Conservation (phyloP, 37 sponge, comb jelly and placozoan species). For the Axinella damicornis region DNA sequence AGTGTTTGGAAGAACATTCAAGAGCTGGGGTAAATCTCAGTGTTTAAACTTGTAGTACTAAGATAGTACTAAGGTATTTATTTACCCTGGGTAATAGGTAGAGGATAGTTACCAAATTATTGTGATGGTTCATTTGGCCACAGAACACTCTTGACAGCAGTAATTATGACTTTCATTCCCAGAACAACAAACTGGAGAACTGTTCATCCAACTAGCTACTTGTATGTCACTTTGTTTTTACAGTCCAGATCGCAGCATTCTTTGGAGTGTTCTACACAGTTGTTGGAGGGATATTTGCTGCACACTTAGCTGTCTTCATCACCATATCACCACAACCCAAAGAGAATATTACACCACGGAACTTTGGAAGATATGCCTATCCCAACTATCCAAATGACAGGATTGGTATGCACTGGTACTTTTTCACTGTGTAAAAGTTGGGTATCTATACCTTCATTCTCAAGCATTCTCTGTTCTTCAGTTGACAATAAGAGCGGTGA, state of each 20-base stretch:
- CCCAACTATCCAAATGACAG: conserved; percentile 76
- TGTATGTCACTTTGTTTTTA: background rate
- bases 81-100: too few relatives aligned
- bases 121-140: background rate
- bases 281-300: conserved; percentile 45
- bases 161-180: background rate
- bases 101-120: background rate
- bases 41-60: too few relatives aligned
- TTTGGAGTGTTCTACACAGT: conserved; percentile 48
- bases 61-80: too few relatives aligned
- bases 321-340: conserved; percentile 42
- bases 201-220: too few relatives aligned
- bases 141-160: too few relatives aligned
- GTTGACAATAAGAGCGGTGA: too few relatives aligned
- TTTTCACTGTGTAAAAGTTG: background rate
- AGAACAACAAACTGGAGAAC: too few relatives aligned
- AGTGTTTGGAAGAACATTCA: conserved; percentile 60
- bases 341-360: conserved; percentile 26
- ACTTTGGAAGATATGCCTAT: conserved; percentile 78
- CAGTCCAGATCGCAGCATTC: conserved; percentile 53
- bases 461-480: background rate
- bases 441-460: background rate
- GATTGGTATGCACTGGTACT: conserved; percentile 40
- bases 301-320: conserved; percentile 53
- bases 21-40: conserved; percentile 64